These are phyloP conservation scores for Mustela lutreola DNA, from an alignment of 2,113 vertebrate species.

Conservation along the genomic window DNA sequence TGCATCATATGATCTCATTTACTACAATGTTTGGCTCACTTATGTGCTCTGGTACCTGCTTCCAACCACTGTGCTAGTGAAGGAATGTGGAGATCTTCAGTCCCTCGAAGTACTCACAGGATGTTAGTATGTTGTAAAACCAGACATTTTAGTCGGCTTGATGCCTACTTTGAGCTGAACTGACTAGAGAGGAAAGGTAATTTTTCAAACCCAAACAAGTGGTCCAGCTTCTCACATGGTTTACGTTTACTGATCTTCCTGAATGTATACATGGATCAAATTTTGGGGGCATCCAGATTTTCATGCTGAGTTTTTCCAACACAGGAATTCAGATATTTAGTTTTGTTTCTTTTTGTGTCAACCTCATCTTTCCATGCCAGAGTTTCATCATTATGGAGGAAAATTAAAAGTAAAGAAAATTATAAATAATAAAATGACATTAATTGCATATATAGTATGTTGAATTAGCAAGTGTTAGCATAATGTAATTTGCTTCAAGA, in stretches of 20 bases:
- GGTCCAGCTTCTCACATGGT: background rate
- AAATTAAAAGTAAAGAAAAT: constrained; percentile 8
- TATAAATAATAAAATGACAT: background rate
- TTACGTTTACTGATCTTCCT: background rate
- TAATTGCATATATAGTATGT: background rate
- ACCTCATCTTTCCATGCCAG: background rate
- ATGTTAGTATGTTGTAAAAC: background rate
- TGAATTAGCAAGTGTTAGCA: background rate
- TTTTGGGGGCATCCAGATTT: background rate
- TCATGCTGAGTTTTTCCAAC: constrained; percentile 17
- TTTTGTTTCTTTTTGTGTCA: background rate
- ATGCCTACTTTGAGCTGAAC: background rate
- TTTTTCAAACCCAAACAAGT: background rate
- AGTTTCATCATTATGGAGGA: background rate
- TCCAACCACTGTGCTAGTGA: background rate
- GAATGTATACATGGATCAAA: background rate
- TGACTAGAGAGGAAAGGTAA: background rate
- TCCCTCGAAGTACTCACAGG: background rate
- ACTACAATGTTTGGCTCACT: background rate
- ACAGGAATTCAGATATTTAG: background rate
- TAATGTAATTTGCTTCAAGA: background rate
- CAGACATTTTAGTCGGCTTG: background rate
- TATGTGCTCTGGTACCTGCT: background rate
- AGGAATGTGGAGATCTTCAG: background rate
- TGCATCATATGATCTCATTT: background rate